A percentile compares a stretch with the other conserved stretches of the same genome.
phyloP scores from a whole-genome alignment of 2,113 vertebrate genomes.

The Petrocephalus zakoni region DNA sequence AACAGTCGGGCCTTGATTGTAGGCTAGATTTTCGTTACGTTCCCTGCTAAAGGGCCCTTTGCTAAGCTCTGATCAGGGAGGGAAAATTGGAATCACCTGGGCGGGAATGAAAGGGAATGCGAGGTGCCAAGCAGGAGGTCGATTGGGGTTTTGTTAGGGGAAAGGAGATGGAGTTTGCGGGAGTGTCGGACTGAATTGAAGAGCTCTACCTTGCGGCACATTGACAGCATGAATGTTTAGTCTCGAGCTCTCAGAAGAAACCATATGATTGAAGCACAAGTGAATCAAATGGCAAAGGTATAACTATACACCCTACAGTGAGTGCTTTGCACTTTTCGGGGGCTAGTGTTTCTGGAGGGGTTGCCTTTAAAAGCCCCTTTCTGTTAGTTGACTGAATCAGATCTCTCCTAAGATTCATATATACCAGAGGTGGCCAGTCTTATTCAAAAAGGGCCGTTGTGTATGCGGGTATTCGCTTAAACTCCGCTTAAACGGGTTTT shows the following conservation, averaged over 20 bases:
- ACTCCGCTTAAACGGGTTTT: too few species aligned
- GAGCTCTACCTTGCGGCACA: not conserved
- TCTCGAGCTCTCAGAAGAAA: not conserved
- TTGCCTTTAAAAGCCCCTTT: not conserved
- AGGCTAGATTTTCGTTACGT: not conserved
- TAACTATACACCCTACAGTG: not conserved
- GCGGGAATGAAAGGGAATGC: not conserved
- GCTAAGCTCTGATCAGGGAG: not conserved
- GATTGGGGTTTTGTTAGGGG: conserved; percentile 9
- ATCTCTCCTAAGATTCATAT: too few species aligned
- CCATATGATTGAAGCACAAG: not conserved
- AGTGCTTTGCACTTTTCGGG: not conserved
- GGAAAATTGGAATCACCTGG: conserved; percentile 11
- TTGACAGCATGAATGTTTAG: not conserved
- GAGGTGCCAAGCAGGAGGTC: not conserved
- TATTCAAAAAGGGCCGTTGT: too few species aligned
- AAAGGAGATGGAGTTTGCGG: not conserved
- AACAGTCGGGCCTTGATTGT: conserved; percentile 6
- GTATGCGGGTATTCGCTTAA: too few species aligned
- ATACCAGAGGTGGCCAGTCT: too few species aligned
- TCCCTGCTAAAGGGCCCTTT: not conserved
- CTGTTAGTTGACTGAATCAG: not conserved
- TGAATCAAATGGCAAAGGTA: not conserved
- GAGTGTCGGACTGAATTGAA: not conserved
- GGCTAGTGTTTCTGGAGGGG: not conserved